Base-by-base conservation (phyloP, 2,113 vertebrate species). In the Chaetodon auriga region DNA sequence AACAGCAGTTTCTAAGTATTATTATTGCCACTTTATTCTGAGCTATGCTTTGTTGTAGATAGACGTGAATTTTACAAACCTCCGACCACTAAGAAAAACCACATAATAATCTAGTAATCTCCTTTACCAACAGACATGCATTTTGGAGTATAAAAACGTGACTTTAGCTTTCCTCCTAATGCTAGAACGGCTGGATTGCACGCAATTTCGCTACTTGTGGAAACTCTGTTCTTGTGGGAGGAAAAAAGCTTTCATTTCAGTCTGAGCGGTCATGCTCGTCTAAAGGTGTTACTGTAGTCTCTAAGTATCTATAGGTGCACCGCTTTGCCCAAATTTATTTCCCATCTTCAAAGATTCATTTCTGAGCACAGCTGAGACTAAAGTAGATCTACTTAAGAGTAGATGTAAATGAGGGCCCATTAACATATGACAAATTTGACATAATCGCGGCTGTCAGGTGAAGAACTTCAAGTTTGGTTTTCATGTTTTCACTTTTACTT, bases 401-500 rank as follows among this genome's bases (percentile, higher is more conserved):
- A 43, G 80, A 78, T 77, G 36, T 78, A 71, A 76, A 78, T 61
- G 35, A 75, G 51, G 16, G 25, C 55, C 38, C 23, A 66, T 71
- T 87, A 45, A 80, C 73, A 49, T 62, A 53, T 36, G 51, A 41
- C 2, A 25, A 62, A 69, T 79, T 35, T 84, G 61, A 80, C 25
- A 73, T 36, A 8, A 30, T 74, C 45, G 60, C 54, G 35, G 64
- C 30, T 74, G 66, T 57, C 78, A 64, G 58, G 71, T 71, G 35
- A 74, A 86, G 70, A 66, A 8, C 35, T 70, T 79, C 51, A 86
- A 80, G 66, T 79, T 66, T 0, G 12, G 2, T 49, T 80, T 83
- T 71, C 58, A 66, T 73, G 53, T 83, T 61, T 86, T 84, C 45
- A 38, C 61, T 64, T 73, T 71, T 45, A 72, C 55, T 53, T 49